These are phyloP conservation scores for Drosophila micromelanica DNA, from an alignment of 1,140 invertebrate species.

Conservation along the genomic window DNA sequence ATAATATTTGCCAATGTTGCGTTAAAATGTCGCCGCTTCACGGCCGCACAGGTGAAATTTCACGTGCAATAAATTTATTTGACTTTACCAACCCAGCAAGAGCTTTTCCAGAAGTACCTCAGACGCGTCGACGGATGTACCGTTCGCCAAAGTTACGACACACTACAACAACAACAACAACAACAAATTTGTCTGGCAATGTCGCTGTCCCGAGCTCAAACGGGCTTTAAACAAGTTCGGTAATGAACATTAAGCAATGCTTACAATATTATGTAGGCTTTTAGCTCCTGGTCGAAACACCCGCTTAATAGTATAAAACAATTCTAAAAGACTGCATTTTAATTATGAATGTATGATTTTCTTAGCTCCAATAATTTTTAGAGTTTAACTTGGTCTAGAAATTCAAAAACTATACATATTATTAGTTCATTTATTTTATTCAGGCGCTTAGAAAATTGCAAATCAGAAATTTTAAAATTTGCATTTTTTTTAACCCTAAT, in stretches of 20 bases:
- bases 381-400: too few relatives aligned
- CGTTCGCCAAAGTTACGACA: slow-evolving; percentile 46
- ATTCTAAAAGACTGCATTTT: neutral
- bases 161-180: slow-evolving; percentile 34
- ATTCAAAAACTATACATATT: too few relatives aligned
- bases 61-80: slow-evolving; percentile 70
- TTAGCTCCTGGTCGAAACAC: too few relatives aligned
- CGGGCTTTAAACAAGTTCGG: slow-evolving; percentile 1
- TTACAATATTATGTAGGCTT: neutral
- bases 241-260: slow-evolving; percentile 3
- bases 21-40: slow-evolving; percentile 53
- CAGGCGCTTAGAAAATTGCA: too few relatives aligned
- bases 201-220: neutral
- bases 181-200: slow-evolving; percentile 50
- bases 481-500: too few relatives aligned
- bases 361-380: too few relatives aligned
- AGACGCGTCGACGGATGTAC: slow-evolving; percentile 56
- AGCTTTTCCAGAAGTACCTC: slow-evolving; percentile 8
- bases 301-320: neutral
- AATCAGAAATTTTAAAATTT: too few relatives aligned
- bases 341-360: neutral
- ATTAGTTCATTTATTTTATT: too few relatives aligned
- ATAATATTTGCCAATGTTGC: slow-evolving; percentile 47
- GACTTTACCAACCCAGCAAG: slow-evolving; percentile 46
- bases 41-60: slow-evolving; percentile 61